A percentile compares a stretch with the other conserved stretches of the same genome.
These are phyloP conservation scores for Sorex araneus DNA, from an alignment of 2,113 vertebrate genomes.

Conservation along the genomic window DNA sequence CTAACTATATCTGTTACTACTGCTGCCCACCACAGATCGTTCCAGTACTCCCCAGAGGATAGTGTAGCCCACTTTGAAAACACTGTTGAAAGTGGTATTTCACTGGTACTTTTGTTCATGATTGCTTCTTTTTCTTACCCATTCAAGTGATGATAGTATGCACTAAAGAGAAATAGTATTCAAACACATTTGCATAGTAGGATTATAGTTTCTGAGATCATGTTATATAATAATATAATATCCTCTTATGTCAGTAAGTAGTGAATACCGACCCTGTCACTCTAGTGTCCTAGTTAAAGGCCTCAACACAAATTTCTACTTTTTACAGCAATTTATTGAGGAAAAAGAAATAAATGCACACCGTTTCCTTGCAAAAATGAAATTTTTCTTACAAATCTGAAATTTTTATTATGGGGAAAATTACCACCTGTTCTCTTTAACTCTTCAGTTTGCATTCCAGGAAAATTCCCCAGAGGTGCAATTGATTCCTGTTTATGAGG, in stretches of 20 bases:
- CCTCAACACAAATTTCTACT: slow-evolving; percentile 31
- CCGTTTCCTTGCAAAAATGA: neutral
- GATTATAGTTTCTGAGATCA: neutral
- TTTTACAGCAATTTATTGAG: slow-evolving; percentile 11
- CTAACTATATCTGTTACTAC: too few relatives aligned
- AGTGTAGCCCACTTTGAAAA: too few relatives aligned
- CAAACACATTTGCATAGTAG: too few relatives aligned
- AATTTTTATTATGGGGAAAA: slow-evolving; percentile 13
- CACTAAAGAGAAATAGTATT: slow-evolving; percentile 27
- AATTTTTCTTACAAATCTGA: neutral
- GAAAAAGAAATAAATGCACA: neutral
- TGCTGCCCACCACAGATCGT: too few relatives aligned
- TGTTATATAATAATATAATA: slow-evolving; percentile 12
- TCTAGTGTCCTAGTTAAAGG: neutral
- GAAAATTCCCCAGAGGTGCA: neutral
- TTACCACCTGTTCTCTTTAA: neutral
- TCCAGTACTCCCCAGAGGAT: too few relatives aligned
- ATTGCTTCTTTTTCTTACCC: neutral
- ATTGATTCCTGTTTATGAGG: neutral
- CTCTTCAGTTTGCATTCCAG: neutral
- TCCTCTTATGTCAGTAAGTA: neutral
- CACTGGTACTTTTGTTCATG: neutral
- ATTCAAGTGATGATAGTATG: slow-evolving; percentile 4
- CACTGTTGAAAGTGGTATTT: neutral
- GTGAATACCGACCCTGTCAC: neutral